Base-by-base conservation (phyloP, 2,888 invertebrate species). In the Drosophila pseudotalamancana region DNA sequence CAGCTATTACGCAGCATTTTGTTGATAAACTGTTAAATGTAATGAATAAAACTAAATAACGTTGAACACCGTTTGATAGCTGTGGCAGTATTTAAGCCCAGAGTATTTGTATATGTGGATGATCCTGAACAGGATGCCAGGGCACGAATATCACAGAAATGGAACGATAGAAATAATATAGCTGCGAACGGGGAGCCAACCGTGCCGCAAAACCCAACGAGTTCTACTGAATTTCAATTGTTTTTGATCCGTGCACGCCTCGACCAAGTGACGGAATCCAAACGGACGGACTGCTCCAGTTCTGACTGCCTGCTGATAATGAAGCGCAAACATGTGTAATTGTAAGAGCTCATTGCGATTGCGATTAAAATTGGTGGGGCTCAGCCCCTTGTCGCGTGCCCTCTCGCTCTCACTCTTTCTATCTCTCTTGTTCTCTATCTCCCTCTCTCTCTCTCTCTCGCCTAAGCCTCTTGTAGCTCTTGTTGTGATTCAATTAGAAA, bases 321-420 rank as follows among this genome's bases (percentile, higher is more conserved):
- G 62, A 65, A 63, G 71, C 69, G 69, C 72, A 73, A 80, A 80
- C 80, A 84, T 76, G 64, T 84, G 86, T 83, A 82, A 75, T 72
- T 80, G 77, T 82, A 77, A 85, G 66, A 61, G 66, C 64, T 76
- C 72, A 67, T 73, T 75, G 73, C 68, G 86, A 77, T 83, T 83
- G 76, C 70, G 83, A 79, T 83, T 85, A 83, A 69, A 72, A 64
- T 77, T 67, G 69, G 54, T 37, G 46, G 49, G 42, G 48, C 25
- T 35, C 39, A 61, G 19, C 37, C 48, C 42, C 40, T 53, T 14
- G 18, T 9, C 23, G 23, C 49, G 8, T 6, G n/a, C n/a, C 34
- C 3, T 6, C 27, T 23, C 9, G 6, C 40, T n/a, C 9, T 12
- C 49, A 31, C 27, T 21, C 34, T 32, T 19, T 32, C 37, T 1